Evolutionary conservation across 2,888 invertebrate genomes (phyloP), one percentile per base, ranked within the genome.

Genomic region (Antheraea yamamai): DNA sequence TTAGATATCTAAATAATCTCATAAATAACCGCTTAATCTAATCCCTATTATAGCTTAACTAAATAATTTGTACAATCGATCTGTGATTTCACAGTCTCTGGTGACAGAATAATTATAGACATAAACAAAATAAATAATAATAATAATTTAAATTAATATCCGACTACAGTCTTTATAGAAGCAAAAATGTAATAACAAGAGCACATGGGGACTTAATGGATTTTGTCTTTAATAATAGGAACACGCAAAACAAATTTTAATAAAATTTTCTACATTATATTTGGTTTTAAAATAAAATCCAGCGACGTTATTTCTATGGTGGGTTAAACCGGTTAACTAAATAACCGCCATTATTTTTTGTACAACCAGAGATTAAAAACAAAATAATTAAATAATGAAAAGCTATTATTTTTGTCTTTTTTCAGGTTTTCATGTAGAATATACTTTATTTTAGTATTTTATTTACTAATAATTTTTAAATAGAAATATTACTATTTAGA

Each of bases 21-120:
- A 95, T 95, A 94, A 95, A 94, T 94, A 94, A 88, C 89, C 85
- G 87, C 86, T 85, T 93, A 92, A 84, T 77, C 88, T 92, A 92
- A 82, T 81, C 82, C 87, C 72, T 88, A 89, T 30, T 14, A 20
- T 81, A 84, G 81, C 12, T 87, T 92, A 92, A 82, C 88, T 91
- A 92, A 90, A 91, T 92, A 94, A 93, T 94, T 95, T 95, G 94
- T 95, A 95, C 94, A 95, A 92, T 91, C 87, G 86, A 88, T 91
- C 91, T 89, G 92, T 91, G 88, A 30, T 88, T 86, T 85, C 85
- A 85, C 90, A 89, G 89, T 90, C 84, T 85, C 84, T 88, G 90
- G 87, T 88, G 90, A 91, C 84, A 88, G 86, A 88, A 81, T 89
- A 88, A 89, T 91, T 89, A 92, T 89, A 91, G 87, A 91, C 87